A percentile compares a stretch with the other conserved stretches of the same genome.
phyloP scores from a whole-genome alignment of 2,113 vertebrate species.

The Zosterops borbonicus region DNA sequence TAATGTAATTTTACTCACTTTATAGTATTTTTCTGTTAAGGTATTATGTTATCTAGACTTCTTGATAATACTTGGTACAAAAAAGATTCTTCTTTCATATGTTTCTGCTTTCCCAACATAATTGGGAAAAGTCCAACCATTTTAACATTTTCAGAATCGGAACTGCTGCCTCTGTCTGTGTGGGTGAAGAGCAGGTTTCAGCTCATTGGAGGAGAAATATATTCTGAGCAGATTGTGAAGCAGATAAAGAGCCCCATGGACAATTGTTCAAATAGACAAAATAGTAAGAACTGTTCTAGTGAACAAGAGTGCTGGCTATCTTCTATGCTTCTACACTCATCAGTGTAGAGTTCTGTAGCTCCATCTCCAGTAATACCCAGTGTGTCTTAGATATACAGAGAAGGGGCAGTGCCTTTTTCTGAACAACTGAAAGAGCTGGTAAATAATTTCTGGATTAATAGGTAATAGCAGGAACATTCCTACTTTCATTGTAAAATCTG shows the following conservation, averaged over 20 bases:
- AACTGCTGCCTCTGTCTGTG: neutral
- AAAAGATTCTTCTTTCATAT: neutral
- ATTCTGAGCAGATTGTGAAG: neutral
- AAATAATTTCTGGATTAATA: neutral
- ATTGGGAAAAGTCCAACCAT: neutral
- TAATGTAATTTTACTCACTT: neutral
- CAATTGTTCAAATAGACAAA: neutral
- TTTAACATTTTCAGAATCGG: neutral
- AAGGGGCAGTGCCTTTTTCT: neutral
- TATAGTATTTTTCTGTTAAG: neutral
- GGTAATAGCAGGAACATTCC: neutral
- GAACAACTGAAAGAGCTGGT: neutral
- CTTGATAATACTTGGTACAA: neutral
- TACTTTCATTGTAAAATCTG: neutral
- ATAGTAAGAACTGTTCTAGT: neutral
- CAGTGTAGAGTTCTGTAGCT: neutral
- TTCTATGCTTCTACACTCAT: neutral
- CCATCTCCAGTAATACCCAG: neutral
- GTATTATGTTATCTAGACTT: neutral
- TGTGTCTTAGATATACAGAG: neutral
- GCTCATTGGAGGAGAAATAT: neutral
- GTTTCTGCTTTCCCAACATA: neutral
- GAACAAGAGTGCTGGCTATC: neutral
- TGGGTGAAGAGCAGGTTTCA: neutral
- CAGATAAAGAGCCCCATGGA: neutral